Evolutionary conservation across 2,888 invertebrate genomes (phyloP).

Genomic region (Cerastis rubricosa): DNA sequence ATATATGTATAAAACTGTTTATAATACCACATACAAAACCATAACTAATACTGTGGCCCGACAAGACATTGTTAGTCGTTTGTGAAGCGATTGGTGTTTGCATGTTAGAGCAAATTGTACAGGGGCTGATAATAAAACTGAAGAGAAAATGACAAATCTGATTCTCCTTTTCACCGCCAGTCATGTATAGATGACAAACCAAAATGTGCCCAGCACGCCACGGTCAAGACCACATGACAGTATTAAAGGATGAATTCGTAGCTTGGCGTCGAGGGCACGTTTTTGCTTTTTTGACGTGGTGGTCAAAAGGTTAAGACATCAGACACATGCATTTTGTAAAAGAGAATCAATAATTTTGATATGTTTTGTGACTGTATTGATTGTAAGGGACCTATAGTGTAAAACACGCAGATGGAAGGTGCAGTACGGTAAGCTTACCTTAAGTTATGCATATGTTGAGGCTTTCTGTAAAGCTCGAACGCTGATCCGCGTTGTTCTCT

Average conservation of each 20-base stretch:
- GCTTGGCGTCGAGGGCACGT: too few species aligned
- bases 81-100: conserved; percentile 91
- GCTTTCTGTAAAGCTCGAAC: conserved; percentile 98
- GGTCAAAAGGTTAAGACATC: conserved; percentile 46
- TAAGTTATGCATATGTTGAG: conserved; percentile 95
- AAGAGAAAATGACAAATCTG: conserved; percentile 47
- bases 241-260: too few species aligned
- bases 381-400: conserved; percentile 48
- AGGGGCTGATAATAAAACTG: conserved; percentile 75
- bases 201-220: too few species aligned
- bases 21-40: conserved; percentile 90
- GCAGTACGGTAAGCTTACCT: conserved; percentile 90
- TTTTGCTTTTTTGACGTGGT: too few species aligned
- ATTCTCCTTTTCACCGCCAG: neutral
- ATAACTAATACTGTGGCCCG: conserved; percentile 88
- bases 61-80: conserved; percentile 90
- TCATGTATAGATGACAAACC: too few species aligned
- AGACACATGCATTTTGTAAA: conserved; percentile 79
- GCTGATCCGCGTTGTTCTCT: conserved; percentile 98
- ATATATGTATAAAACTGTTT: conserved; percentile 81
- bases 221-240: too few species aligned
- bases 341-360: conserved; percentile 38
- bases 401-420: conserved; percentile 32
- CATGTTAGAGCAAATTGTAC: conserved; percentile 91
- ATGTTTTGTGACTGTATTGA: conserved; percentile 46